Percentiles rank a stretch among this genome's conserved stretches.
phyloP scores from a whole-genome alignment of 2,888 invertebrate species.

The Clitarchus hookeri region DNA sequence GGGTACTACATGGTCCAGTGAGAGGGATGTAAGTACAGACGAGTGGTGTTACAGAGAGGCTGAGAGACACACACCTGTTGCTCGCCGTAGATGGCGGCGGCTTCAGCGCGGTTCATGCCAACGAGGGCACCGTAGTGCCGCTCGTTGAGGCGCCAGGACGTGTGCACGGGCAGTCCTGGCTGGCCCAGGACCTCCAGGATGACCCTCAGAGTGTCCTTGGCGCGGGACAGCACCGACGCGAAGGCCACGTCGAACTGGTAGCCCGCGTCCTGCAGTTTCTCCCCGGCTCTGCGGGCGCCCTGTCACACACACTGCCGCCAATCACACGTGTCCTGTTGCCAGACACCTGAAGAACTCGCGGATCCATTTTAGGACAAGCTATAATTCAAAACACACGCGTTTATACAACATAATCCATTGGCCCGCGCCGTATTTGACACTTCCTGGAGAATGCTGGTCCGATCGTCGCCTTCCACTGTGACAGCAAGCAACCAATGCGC shows the following conservation, averaged over 20 bases:
- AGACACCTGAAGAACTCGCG: too few species aligned
- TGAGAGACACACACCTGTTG: slow-evolving; percentile 48
- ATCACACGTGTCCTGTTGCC: too few species aligned
- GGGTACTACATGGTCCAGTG: too few species aligned
- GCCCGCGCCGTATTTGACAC: too few species aligned
- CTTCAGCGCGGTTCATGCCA: slow-evolving; percentile 53
- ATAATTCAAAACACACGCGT: too few species aligned
- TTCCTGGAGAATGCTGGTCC: too few species aligned
- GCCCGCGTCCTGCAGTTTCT: slow-evolving; percentile 50
- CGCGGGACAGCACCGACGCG: slow-evolving; percentile 52
- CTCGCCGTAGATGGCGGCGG: slow-evolving; percentile 52
- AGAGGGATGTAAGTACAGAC: too few species aligned
- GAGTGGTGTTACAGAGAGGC: too few species aligned
- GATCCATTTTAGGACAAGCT: too few species aligned
- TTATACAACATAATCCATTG: too few species aligned
- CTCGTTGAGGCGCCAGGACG: slow-evolving; percentile 54
- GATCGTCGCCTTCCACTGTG: too few species aligned
- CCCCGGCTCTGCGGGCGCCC: slow-evolving; percentile 49
- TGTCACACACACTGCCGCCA: background rate
- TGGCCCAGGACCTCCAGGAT: slow-evolving; percentile 50
- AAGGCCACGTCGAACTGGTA: slow-evolving; percentile 52
- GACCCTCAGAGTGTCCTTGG: slow-evolving; percentile 50
- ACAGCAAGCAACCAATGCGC: too few species aligned
- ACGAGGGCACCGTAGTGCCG: slow-evolving; percentile 54
- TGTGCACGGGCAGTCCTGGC: slow-evolving; percentile 48